Percentiles rank a stretch among this genome's conserved stretches.
Evolutionary conservation across 2,888 invertebrate species (phyloP).

Genomic region (Hipparchia sbordonii): DNA sequence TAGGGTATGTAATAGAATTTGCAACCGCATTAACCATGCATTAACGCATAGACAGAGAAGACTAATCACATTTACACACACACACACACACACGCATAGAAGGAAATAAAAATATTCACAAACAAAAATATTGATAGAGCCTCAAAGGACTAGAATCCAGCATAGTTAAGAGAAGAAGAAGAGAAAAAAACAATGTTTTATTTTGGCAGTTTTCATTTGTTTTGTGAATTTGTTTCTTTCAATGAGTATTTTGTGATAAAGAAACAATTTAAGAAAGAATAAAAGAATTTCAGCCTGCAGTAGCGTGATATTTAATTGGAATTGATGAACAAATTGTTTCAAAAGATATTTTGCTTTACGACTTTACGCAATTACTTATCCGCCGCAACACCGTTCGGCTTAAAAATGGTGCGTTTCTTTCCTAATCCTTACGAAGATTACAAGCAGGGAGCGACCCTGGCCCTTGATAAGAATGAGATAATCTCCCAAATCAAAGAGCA

Average conservation of each 20-base stretch:
- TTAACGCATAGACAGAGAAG: no score
- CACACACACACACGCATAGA: no score
- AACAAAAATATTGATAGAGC: no score
- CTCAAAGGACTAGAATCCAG: no score
- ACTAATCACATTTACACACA: no score
- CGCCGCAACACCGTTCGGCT: constrained; percentile 40
- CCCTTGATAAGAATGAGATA: constrained; percentile 54
- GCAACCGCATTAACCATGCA: no score
- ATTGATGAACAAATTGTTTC: constrained; percentile 46
- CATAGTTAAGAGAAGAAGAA: no score
- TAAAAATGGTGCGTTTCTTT: constrained; percentile 73
- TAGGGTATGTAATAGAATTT: no score
- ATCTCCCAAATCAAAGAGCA: constrained; percentile 59
- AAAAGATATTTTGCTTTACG: constrained; percentile 39
- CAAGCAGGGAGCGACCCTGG: constrained; percentile 45
- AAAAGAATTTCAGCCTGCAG: not conserved
- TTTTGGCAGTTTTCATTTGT: not conserved
- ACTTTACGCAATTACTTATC: constrained; percentile 49
- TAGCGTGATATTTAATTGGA: not conserved
- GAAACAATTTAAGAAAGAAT: not conserved
- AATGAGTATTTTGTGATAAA: no score
- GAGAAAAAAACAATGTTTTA: no score
- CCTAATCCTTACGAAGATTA: constrained; percentile 66
- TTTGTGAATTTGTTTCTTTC: not conserved
- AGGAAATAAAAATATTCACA: no score